phyloP scores from a whole-genome alignment of 1,140 invertebrate genomes.

The Drosophila pruinosa region DNA sequence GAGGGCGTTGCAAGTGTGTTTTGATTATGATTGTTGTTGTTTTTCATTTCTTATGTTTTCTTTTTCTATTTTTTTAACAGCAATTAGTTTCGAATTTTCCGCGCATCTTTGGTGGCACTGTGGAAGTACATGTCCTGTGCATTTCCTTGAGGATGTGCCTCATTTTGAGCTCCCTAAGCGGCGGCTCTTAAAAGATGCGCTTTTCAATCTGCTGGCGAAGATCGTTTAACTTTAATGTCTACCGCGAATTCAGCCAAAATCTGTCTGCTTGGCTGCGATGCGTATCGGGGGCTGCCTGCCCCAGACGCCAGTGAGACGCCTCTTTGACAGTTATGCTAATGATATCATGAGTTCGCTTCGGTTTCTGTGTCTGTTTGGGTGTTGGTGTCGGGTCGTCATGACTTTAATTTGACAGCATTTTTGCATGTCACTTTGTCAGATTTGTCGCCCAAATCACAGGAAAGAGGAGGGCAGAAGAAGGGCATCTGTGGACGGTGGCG shows the following conservation, averaged over 20 bases:
- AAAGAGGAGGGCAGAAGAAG: neutral
- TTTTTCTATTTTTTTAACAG: constrained; percentile 13
- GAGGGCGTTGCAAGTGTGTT: constrained; percentile 75
- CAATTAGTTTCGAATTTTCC: constrained; percentile 68
- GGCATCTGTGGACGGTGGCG: constrained; percentile 22
- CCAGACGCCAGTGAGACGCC: constrained; percentile 24
- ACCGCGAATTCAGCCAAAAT: constrained; percentile 55
- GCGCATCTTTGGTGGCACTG: constrained; percentile 71
- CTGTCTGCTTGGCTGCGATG: constrained; percentile 69
- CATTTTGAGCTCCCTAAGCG: constrained; percentile 41
- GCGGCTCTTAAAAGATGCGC: neutral
- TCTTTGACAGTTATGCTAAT: constrained; percentile 75
- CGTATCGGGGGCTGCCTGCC: constrained; percentile 24
- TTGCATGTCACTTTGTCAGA: constrained; percentile 70
- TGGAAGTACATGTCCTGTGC: constrained; percentile 44
- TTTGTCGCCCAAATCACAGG: constrained; percentile 37
- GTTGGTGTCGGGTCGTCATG: constrained; percentile 52
- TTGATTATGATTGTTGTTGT: constrained; percentile 60
- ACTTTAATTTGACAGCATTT: constrained; percentile 80
- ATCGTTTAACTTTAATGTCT: constrained; percentile 38
- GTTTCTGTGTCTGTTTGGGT: too few species aligned
- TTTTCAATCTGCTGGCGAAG: neutral
- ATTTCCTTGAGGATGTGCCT: constrained; percentile 62
- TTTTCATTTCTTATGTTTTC: constrained; percentile 11
- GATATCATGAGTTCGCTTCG: constrained; percentile 42